Evolutionary conservation across 1,140 invertebrate genomes (phyloP).

Genomic region (Hydropsyche tenuis): DNA sequence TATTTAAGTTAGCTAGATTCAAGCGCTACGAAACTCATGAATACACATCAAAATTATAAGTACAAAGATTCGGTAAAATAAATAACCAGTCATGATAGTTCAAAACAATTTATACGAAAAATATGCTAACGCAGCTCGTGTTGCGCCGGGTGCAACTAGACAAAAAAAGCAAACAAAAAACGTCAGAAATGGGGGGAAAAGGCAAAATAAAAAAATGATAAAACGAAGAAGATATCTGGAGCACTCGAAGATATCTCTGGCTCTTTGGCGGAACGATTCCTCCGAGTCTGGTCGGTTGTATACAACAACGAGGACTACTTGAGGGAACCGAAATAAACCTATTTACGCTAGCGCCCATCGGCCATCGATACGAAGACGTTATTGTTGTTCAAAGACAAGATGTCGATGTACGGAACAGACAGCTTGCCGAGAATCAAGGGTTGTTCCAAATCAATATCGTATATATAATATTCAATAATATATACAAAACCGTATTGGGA

Average conservation of each 20-base stretch:
- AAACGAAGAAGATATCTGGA: conserved; percentile 13
- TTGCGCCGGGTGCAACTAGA: background rate
- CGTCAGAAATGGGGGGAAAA: background rate
- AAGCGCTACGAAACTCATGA: too few relatives aligned
- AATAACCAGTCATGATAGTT: too few relatives aligned
- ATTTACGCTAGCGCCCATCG: conserved; percentile 19
- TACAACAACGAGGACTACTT: conserved; percentile 7
- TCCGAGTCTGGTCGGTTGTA: background rate
- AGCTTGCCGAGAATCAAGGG: background rate
- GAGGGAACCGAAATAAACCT: conserved; percentile 28
- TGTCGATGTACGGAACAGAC: conserved; percentile 8
- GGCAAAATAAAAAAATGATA: background rate
- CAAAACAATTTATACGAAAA: too few relatives aligned
- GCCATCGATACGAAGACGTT: conserved; percentile 7
- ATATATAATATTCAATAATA: too few relatives aligned
- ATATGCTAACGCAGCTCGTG: too few relatives aligned
- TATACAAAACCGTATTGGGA: too few relatives aligned
- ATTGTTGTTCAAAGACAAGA: conserved; percentile 20
- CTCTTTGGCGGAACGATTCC: background rate
- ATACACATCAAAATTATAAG: too few relatives aligned
- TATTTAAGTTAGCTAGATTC: too few relatives aligned
- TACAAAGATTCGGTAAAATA: too few relatives aligned
- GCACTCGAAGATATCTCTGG: conserved; percentile 16
- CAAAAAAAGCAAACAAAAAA: background rate
- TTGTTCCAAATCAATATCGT: background rate